These are phyloP conservation scores for Tiliqua scincoides DNA, from an alignment of 2,113 vertebrate species.

Conservation along the genomic window DNA sequence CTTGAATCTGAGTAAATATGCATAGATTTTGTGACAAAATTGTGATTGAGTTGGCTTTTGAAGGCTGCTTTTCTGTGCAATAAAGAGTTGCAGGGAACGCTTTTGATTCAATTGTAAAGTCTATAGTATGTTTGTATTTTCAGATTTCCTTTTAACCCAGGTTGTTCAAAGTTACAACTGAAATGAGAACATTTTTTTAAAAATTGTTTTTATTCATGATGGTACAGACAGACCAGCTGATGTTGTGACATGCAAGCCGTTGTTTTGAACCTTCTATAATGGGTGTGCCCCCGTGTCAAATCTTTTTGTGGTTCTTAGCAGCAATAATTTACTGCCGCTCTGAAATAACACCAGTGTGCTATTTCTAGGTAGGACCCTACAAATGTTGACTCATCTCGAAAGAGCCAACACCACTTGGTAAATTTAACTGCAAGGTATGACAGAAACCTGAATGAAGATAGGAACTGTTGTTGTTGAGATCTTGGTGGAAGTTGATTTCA, in stretches of 20 bases:
- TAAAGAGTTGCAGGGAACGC: not conserved
- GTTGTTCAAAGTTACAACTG: not conserved
- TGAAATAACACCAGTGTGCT: not conserved
- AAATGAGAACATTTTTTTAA: not conserved
- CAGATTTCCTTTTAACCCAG: not conserved
- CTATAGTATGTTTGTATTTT: not conserved
- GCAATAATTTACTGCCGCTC: not conserved
- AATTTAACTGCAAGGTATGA: not conserved
- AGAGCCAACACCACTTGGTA: not conserved
- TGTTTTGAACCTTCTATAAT: not conserved
- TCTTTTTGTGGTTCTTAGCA: not conserved
- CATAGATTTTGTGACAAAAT: not conserved
- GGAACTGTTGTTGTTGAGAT: not conserved
- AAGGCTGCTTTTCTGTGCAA: not conserved
- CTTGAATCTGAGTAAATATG: not conserved
- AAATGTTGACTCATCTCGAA: slow-evolving; percentile 16
- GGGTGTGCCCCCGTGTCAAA: not conserved
- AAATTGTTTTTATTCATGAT: not conserved
- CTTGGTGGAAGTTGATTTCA: not conserved
- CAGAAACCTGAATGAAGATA: not conserved
- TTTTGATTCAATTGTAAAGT: not conserved
- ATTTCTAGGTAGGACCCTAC: slow-evolving; percentile 1
- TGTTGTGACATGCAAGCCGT: not conserved
- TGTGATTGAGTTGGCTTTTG: not conserved
- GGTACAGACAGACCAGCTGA: not conserved